Evolutionary conservation across 2,113 vertebrate genomes (phyloP).

Genomic region (Corythaeola cristata): DNA sequence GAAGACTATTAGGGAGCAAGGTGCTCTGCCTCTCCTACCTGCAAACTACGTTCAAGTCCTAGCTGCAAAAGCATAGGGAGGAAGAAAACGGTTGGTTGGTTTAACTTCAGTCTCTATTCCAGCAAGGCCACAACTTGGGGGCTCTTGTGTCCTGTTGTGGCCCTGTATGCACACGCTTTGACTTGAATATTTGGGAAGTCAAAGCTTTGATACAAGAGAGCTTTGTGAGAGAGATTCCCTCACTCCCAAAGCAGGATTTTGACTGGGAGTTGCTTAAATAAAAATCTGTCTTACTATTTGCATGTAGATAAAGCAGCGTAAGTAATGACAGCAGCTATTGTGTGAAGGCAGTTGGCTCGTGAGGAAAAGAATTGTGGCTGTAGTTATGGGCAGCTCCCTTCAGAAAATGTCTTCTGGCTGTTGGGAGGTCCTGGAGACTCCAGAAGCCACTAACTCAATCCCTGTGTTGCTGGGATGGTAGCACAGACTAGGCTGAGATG

Average conservation of each 20-base stretch:
- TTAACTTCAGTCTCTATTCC: not conserved
- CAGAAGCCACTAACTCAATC: not conserved
- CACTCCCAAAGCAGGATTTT: not conserved
- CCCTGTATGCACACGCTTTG: not conserved
- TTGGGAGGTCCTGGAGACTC: not conserved
- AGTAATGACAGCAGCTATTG: not conserved
- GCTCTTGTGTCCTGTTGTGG: not conserved
- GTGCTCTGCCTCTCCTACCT: not conserved
- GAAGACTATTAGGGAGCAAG: not conserved
- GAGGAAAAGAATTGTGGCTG: not conserved
- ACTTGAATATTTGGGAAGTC: not conserved
- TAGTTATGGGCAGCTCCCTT: not conserved
- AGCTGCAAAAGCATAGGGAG: not conserved
- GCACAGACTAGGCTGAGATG: not conserved
- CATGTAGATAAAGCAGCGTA: not conserved
- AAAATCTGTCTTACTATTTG: not conserved
- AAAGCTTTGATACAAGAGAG: not conserved
- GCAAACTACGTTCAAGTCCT: not conserved
- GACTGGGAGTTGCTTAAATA: not conserved
- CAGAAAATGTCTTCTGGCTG: not conserved
- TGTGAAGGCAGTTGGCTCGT: not conserved
- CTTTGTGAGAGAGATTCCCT: not conserved
- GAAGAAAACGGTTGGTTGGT: not conserved
- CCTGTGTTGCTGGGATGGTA: not conserved
- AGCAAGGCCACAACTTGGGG: not conserved